phyloP scores from a whole-genome alignment of 1,140 invertebrate species.

The Antheraea pernyi region DNA sequence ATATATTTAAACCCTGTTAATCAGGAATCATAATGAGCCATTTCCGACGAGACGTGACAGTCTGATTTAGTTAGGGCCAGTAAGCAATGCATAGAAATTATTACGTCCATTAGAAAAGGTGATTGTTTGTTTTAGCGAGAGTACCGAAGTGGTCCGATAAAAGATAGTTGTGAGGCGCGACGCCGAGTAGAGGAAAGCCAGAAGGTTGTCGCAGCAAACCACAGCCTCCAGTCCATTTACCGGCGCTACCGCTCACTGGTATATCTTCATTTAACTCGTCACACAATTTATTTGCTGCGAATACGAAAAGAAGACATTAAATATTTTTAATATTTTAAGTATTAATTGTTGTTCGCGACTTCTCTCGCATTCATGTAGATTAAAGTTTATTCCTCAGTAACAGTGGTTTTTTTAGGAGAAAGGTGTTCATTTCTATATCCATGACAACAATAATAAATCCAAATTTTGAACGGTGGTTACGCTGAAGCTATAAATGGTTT shows the following conservation, averaged over 20 bases:
- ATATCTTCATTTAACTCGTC: constrained; percentile 54
- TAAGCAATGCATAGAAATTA: background rate
- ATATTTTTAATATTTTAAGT: background rate
- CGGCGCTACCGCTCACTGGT: constrained; percentile 48
- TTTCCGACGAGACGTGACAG: background rate
- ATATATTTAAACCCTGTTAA: background rate
- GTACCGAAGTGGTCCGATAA: constrained; percentile 72
- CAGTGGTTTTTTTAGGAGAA: too few species aligned
- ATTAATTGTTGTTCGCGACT: too few species aligned
- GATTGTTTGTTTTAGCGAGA: constrained; percentile 72
- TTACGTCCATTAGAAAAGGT: constrained; percentile 73
- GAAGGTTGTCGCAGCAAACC: constrained; percentile 69
- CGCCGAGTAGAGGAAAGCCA: constrained; percentile 67
- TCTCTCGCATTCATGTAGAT: too few species aligned
- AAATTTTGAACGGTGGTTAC: too few species aligned
- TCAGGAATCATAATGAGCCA: background rate
- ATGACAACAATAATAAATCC: too few species aligned
- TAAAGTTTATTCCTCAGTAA: too few species aligned
- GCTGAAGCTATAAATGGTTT: too few species aligned
- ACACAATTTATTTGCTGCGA: constrained; percentile 65
- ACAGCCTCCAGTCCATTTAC: constrained; percentile 70
- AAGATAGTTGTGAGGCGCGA: constrained; percentile 70
- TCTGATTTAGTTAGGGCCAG: background rate
- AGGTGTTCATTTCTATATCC: too few species aligned
- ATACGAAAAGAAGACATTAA: constrained; percentile 11